Evolutionary conservation across 2,888 invertebrate genomes (phyloP), one percentile per base, ranked within the genome.

Genomic region (Mythimna vitellina): DNA sequence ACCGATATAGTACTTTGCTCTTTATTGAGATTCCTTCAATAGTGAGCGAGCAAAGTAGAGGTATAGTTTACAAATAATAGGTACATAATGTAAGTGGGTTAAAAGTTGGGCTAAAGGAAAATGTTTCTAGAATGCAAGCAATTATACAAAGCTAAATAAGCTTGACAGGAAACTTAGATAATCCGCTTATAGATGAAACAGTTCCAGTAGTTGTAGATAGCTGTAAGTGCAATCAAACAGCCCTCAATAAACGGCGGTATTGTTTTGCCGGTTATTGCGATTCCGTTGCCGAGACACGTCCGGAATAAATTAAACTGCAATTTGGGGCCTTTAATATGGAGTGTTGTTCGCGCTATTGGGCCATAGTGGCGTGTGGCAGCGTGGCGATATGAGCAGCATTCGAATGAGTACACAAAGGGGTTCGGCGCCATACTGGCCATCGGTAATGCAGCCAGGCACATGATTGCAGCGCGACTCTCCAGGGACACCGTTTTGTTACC

Each of bases 251-350:
- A 92, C 90, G 91, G 88, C 89, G 92, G 91, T 92, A 94, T 94
- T 94, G 95, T 94, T 96, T 95, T 93, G 92, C 89, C 90, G 90
- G 95, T 95, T 96, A 95, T 95, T 95, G 93, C 95, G 93, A 95
- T 94, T 94, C 93, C 92, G 93, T 94, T 95, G 94, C 94, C 93
- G 94, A 93, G 94, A 95, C 96, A 96, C 96, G 96, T 92, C 88
- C 94, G 88, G 96, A 95, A 96, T 96, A 96, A 95, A 95, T 96
- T 95, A 95, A 95, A 95, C 92, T 94, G 94, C 95, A 95, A 95
- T 96, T 96, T 95, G 93, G 94, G 90, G 92, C 93, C 91, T 95
- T 95, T 95, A 95, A 95, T 95, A 95, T 94, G 94, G 93, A 94
- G 94, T 94, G 93, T 93, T 95, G 95, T 94, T 93, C 91, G 89